Conservation (phyloP, 2,113 vertebrate genomes). For the Equus przewalskii region DNA sequence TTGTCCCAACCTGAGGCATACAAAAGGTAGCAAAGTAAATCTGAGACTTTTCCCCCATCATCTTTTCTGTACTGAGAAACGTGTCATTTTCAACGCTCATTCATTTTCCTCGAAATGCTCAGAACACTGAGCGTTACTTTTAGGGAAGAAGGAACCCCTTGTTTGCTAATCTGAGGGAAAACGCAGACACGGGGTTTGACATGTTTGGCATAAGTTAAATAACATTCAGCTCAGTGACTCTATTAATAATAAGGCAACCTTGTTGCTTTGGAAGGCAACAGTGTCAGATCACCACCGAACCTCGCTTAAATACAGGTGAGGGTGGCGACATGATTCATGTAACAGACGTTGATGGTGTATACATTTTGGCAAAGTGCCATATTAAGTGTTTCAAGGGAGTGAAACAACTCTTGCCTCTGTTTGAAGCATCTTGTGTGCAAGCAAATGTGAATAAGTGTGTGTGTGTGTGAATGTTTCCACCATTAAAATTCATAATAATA, state of each 20-base stretch:
- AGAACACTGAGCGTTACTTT: constrained; percentile 9
- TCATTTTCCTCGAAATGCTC: constrained; percentile 45
- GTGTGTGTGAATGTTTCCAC: not conserved
- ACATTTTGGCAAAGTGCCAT: not conserved
- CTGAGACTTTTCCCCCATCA: not conserved
- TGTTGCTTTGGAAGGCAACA: not conserved
- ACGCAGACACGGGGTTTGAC: not conserved
- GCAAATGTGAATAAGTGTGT: not conserved
- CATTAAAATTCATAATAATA: not conserved
- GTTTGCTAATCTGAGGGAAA: not conserved
- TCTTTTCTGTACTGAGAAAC: not conserved
- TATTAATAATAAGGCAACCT: not conserved
- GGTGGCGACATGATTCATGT: not conserved
- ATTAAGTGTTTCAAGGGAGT: not conserved
- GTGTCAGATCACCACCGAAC: not conserved
- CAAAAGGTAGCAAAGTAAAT: not conserved
- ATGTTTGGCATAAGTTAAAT: constrained; percentile 18
- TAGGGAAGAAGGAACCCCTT: constrained; percentile 2
- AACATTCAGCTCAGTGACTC: not conserved
- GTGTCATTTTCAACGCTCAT: constrained; percentile 19
- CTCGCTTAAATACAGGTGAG: not conserved
- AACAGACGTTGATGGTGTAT: not conserved
- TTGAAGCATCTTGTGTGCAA: not conserved
- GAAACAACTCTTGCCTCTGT: not conserved
- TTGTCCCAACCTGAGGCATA: not conserved